Evolutionary conservation across 2,888 invertebrate genomes (phyloP).

Genomic region (Griposia aprilina): DNA sequence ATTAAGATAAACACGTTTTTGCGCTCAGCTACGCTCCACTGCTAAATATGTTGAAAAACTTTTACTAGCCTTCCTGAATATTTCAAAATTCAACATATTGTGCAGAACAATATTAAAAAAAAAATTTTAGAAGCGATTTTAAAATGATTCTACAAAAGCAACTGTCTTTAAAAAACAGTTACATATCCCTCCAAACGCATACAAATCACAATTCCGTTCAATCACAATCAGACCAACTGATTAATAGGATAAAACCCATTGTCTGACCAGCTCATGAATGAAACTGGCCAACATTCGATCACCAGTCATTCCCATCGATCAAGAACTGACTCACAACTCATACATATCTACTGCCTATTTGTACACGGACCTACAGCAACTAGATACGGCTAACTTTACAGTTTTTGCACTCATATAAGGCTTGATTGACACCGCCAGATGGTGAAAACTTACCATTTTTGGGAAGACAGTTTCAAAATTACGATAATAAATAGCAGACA

Average conservation of each 20-base stretch:
- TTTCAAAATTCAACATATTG: not conserved
- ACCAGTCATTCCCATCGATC: constrained; percentile 63
- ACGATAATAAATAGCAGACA: constrained; percentile 6
- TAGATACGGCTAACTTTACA: constrained; percentile 56
- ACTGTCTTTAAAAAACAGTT: constrained; percentile 1
- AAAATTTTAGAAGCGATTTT: too few species aligned
- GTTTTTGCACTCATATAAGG: constrained; percentile 45
- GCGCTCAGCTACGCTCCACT: constrained; percentile 33
- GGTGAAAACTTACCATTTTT: constrained; percentile 55
- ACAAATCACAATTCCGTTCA: constrained; percentile 52
- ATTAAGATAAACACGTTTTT: constrained; percentile 29
- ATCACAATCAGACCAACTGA: constrained; percentile 47
- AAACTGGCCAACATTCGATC: constrained; percentile 62
- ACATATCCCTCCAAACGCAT: constrained; percentile 12
- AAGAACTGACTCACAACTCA: constrained; percentile 56
- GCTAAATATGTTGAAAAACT: constrained; percentile 27
- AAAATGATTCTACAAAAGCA: too few species aligned
- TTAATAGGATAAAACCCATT: constrained; percentile 64
- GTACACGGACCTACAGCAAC: constrained; percentile 51
- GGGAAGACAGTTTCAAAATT: constrained; percentile 35
- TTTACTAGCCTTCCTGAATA: constrained; percentile 5
- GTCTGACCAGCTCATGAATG: constrained; percentile 68
- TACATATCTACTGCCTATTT: constrained; percentile 47
- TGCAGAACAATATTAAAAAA: too few species aligned
- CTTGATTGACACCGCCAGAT: constrained; percentile 64